A percentile compares a stretch with the other conserved stretches of the same genome.
These are phyloP conservation scores for Zoanthus solanderi DNA, from an alignment of 92 coral and sea anemone species.

Conservation along the genomic window DNA sequence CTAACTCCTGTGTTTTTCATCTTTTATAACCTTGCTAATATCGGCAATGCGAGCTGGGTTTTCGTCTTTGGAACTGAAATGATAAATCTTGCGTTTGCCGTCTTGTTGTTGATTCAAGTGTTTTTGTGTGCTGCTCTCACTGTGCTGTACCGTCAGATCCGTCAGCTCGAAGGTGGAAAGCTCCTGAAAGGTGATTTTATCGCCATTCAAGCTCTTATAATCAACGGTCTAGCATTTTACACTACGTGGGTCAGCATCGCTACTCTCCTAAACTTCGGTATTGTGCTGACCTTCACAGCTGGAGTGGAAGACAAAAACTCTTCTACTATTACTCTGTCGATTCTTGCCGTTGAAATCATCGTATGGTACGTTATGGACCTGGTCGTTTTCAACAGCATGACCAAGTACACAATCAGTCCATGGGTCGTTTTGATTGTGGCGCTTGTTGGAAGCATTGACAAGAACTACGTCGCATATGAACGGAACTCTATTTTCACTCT, in stretches of 20 bases:
- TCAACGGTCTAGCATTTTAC: slow-evolving; percentile 89
- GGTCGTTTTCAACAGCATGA: slow-evolving; percentile 68
- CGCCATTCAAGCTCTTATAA: slow-evolving; percentile 70
- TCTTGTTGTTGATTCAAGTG: slow-evolving; percentile 67
- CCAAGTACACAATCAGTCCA: slow-evolving; percentile 78
- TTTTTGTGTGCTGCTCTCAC: slow-evolving; percentile 64
- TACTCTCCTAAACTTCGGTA: slow-evolving; percentile 83
- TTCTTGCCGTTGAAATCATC: slow-evolving; percentile 78
- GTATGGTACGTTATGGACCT: slow-evolving; percentile 88
- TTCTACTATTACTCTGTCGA: slow-evolving; percentile 69
- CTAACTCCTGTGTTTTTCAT: too few species aligned
- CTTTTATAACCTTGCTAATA: too few species aligned
- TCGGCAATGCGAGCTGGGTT: slow-evolving; percentile 57
- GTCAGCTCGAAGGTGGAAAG: slow-evolving; percentile 46
- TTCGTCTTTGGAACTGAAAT: slow-evolving; percentile 70
- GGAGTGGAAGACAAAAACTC: slow-evolving; percentile 69
- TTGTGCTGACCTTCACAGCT: slow-evolving; percentile 76
- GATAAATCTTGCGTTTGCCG: slow-evolving; percentile 57
- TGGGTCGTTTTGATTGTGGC: slow-evolving; percentile 91
- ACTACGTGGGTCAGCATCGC: slow-evolving; percentile 91
- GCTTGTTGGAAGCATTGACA: slow-evolving; percentile 86
- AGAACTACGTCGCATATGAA: slow-evolving; percentile 77
- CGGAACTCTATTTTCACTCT: slow-evolving; percentile 76
- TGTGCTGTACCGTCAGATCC: slow-evolving; percentile 68
- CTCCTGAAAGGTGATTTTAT: slow-evolving; percentile 65